These are phyloP conservation scores for Anthoptus insignis DNA, from an alignment of 2,888 invertebrate species.

Conservation along the genomic window DNA sequence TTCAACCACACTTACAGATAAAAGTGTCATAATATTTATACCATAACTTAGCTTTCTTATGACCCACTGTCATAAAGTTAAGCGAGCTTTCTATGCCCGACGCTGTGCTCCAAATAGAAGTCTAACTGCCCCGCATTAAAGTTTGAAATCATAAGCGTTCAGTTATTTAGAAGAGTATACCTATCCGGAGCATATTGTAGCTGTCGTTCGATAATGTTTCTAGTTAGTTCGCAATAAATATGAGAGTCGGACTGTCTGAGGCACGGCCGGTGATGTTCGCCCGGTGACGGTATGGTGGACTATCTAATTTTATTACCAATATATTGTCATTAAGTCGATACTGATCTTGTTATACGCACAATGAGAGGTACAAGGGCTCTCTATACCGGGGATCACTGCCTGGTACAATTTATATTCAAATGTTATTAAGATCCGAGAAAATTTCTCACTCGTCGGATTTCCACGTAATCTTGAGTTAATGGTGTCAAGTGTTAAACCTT, in stretches of 20 bases:
- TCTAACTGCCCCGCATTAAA: conserved; percentile 64
- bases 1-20: conserved; percentile 78
- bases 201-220: conserved; percentile 83
- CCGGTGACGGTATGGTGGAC: conserved; percentile 81
- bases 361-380: conserved; percentile 75
- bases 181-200: conserved; percentile 69
- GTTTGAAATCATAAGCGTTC: conserved; percentile 63
- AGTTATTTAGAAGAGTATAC: conserved; percentile 61
- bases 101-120: conserved; percentile 59
- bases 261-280: conserved; percentile 71
- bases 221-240: conserved; percentile 84
- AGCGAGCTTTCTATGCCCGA: conserved; percentile 69
- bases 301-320: conserved; percentile 87
- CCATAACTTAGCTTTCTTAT: conserved; percentile 83
- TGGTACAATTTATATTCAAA: conserved; percentile 85
- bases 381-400: conserved; percentile 63
- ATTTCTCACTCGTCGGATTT: conserved; percentile 85
- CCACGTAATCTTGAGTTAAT: conserved; percentile 82
- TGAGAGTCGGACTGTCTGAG: conserved; percentile 72
- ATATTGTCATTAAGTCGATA: conserved; percentile 87
- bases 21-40: conserved; percentile 86
- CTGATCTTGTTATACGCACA: conserved; percentile 87
- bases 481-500: conserved; percentile 63
- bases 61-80: conserved; percentile 78
- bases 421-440: conserved; percentile 78